Evolutionary conservation across 2,888 invertebrate species (phyloP).

Genomic region (Amblyjoppa fuscipennis): DNA sequence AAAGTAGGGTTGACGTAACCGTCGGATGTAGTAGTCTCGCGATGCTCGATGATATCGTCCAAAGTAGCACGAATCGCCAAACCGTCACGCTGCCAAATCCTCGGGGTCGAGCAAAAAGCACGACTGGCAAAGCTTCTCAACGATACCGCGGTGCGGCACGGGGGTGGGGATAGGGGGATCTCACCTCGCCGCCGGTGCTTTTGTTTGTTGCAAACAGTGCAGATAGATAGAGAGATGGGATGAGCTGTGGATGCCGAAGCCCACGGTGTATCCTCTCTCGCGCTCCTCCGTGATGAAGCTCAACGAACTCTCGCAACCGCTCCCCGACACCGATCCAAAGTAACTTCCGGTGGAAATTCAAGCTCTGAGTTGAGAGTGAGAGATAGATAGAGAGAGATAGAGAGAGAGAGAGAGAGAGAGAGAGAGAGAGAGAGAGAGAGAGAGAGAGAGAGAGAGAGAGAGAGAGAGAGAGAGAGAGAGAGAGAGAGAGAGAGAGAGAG

Average conservation of each 20-base stretch:
- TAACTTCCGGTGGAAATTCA: constrained; percentile 20
- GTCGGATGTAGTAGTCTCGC: constrained; percentile 47
- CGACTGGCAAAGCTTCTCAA: constrained; percentile 80
- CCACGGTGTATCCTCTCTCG: constrained; percentile 1
- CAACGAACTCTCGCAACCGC: constrained; percentile 25
- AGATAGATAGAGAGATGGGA: constrained; percentile 47
- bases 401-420: neutral
- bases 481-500: too few species aligned
- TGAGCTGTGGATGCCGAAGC: constrained; percentile 7
- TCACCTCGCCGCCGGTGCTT: constrained; percentile 47
- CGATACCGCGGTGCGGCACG: constrained; percentile 39
- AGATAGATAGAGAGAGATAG: neutral
- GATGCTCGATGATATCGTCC: constrained; percentile 61
- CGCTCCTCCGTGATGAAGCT: constrained; percentile 14
- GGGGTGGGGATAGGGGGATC: neutral
- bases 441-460: too few species aligned
- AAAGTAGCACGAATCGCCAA: constrained; percentile 67
- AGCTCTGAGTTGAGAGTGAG: neutral
- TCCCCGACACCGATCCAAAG: constrained; percentile 25
- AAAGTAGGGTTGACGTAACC: constrained; percentile 31
- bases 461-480: neutral
- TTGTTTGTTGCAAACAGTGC: constrained; percentile 80
- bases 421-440: neutral
- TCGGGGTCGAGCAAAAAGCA: constrained; percentile 82
- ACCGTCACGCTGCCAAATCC: constrained; percentile 81